Percentiles rank a stretch among this genome's conserved stretches.
These are phyloP conservation scores for Cryptosula pallasiana DNA, from an alignment of 2,888 invertebrate genomes.

Conservation along the genomic window DNA sequence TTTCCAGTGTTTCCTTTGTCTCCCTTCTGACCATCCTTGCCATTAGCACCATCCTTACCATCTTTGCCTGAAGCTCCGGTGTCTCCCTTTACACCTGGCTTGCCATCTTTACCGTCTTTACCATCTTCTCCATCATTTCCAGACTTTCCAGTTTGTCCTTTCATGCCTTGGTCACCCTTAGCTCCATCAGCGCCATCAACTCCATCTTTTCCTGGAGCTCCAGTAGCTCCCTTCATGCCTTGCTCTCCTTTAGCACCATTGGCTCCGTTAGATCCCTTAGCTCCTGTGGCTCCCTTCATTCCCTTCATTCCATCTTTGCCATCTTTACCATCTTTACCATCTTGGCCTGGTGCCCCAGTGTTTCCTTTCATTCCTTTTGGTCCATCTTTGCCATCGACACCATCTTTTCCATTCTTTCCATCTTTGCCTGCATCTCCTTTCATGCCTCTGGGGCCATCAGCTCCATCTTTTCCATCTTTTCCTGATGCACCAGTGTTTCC, in stretches of 20 bases:
- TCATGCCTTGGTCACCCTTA: not conserved
- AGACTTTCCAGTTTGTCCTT: not conserved
- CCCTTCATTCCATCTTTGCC: not conserved
- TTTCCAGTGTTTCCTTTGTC: not conserved
- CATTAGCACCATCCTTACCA: not conserved
- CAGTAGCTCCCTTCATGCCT: not conserved
- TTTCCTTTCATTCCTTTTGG: not conserved
- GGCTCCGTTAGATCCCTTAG: not conserved
- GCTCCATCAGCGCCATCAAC: not conserved
- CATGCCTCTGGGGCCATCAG: not conserved
- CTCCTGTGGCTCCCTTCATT: not conserved
- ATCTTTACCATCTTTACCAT: conserved; percentile 16
- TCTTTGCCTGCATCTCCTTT: not conserved
- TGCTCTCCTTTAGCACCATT: not conserved
- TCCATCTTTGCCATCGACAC: not conserved
- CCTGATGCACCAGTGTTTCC: not conserved
- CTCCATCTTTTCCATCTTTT: conserved; percentile 6
- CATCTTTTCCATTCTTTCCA: not conserved
- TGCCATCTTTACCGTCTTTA: conserved; percentile 4
- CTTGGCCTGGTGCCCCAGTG: not conserved
- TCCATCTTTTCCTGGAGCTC: not conserved
- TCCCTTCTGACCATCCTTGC: not conserved
- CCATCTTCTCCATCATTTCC: not conserved
- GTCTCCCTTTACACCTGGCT: not conserved
- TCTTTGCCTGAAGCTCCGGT: not conserved